Evolutionary conservation across 64 coral and sea anemone genomes (phyloP).

Genomic region (Platygyra sinensis): DNA sequence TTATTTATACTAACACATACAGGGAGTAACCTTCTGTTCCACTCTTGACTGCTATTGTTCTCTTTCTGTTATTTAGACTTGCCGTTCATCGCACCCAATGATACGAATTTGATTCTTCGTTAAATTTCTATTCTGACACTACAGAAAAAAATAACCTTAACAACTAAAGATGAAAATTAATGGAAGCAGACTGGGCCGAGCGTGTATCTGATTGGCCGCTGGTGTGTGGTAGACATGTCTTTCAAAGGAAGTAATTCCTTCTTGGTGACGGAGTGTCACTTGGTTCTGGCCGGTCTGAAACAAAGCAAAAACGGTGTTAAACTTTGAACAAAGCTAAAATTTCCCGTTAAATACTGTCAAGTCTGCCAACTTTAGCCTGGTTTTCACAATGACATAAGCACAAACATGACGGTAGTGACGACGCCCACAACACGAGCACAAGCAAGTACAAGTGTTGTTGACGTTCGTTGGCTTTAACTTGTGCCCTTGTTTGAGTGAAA

Average conservation of each 20-base stretch:
- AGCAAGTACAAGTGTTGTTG: too few relatives aligned
- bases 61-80: background rate
- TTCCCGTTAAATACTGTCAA: too few relatives aligned
- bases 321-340: too few relatives aligned
- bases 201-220: slow-evolving; percentile 48
- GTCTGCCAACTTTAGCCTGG: too few relatives aligned
- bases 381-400: too few relatives aligned
- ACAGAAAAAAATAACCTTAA: background rate
- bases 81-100: background rate
- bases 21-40: background rate
- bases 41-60: background rate
- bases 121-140: background rate
- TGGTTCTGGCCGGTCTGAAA: slow-evolving; percentile 50
- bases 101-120: background rate
- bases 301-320: background rate
- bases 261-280: slow-evolving; percentile 41
- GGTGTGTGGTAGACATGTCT: slow-evolving; percentile 41
- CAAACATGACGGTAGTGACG: too few relatives aligned
- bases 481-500: too few relatives aligned
- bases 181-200: slow-evolving; percentile 67
- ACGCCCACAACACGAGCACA: too few relatives aligned
- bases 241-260: slow-evolving; percentile 58
- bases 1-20: slow-evolving; percentile 33
- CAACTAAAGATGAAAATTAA: background rate
- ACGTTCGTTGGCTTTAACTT: too few relatives aligned